A percentile compares a stretch with the other conserved stretches of the same genome.
Conservation (phyloP, 2,113 vertebrate species). For the Anser brachyrhynchus region DNA sequence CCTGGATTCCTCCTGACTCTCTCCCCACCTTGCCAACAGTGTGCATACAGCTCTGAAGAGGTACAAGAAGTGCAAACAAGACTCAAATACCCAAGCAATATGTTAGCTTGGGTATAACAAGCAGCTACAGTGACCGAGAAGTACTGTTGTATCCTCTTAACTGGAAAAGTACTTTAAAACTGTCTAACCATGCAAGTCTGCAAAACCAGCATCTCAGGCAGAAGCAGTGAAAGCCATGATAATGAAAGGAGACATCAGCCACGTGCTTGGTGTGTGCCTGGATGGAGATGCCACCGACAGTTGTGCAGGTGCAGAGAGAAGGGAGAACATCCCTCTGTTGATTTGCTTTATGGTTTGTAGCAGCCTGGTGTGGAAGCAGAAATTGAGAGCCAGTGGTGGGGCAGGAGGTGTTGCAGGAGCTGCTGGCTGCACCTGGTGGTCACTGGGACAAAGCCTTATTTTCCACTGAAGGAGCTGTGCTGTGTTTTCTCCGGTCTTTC, state of each 20-base stretch:
- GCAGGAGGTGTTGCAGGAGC: background rate
- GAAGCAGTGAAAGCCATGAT: background rate
- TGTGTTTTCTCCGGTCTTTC: background rate
- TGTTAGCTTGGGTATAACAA: background rate
- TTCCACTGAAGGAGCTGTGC: background rate
- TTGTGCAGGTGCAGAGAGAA: background rate
- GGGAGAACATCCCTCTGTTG: accelerated
- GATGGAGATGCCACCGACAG: accelerated
- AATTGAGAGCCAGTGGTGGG: background rate
- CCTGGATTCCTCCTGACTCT: background rate
- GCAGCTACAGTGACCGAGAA: background rate
- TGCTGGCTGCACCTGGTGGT: background rate
- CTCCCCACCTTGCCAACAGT: background rate
- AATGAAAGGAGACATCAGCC: background rate
- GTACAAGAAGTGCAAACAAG: background rate
- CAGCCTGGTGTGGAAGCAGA: background rate
- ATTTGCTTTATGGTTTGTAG: background rate
- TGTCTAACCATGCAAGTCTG: background rate
- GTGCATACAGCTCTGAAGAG: background rate
- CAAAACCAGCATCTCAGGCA: background rate
- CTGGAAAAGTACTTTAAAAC: background rate
- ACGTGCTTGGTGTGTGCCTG: background rate
- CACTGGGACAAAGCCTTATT: background rate
- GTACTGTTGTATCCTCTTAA: background rate
- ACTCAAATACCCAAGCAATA: background rate